phyloP scores from a whole-genome alignment of 2,888 invertebrate genomes.

The Brenthis hecate region DNA sequence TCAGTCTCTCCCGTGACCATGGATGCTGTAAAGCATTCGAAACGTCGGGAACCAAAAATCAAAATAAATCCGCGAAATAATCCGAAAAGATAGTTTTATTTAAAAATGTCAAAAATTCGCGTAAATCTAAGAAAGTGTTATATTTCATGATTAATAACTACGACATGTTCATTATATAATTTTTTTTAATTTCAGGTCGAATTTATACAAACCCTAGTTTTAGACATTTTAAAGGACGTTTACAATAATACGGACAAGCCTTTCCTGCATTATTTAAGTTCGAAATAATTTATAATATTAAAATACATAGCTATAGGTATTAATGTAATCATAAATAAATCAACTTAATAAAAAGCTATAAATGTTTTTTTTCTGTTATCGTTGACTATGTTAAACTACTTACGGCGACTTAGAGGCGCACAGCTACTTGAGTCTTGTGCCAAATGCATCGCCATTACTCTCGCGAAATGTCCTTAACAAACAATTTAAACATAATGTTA shows the following conservation, averaged over 20 bases:
- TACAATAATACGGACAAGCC: constrained; percentile 77
- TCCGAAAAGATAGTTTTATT: too few species aligned
- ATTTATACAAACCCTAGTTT: constrained; percentile 86
- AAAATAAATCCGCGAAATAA: too few species aligned
- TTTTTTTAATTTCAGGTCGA: constrained; percentile 84
- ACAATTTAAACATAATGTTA: constrained; percentile 48
- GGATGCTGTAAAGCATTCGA: too few species aligned
- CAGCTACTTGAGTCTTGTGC: constrained; percentile 53
- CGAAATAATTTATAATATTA: constrained; percentile 30
- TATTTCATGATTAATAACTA: too few species aligned
- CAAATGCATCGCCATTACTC: constrained; percentile 63
- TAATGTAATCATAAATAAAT: constrained; percentile 9
- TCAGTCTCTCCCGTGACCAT: too few species aligned
- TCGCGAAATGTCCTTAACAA: constrained; percentile 56
- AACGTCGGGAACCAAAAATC: too few species aligned
- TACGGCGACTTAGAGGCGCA: constrained; percentile 47
- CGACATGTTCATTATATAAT: too few species aligned
- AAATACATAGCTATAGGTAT: background rate
- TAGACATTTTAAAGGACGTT: constrained; percentile 80
- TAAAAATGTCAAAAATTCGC: too few species aligned
- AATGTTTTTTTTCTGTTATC: constrained; percentile 5
- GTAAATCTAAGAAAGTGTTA: too few species aligned
- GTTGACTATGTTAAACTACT: constrained; percentile 7
- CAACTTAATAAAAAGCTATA: constrained; percentile 2
- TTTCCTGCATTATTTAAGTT: constrained; percentile 70